Evolutionary conservation across 2,797 vertebrate genomes (phyloP).

Genomic region (Chromobotia macracanthus): DNA sequence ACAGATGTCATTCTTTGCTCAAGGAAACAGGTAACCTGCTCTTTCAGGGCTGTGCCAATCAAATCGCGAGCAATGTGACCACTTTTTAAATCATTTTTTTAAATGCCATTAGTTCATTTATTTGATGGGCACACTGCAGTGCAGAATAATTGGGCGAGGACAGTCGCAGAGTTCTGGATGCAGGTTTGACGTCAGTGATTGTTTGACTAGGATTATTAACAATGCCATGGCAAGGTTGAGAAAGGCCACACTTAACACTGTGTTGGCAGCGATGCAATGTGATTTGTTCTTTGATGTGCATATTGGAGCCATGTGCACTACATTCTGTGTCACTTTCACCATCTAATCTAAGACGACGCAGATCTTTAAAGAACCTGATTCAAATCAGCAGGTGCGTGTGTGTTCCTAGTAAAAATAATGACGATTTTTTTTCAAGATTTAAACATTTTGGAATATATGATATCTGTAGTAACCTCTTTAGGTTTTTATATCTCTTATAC

Average conservation of each 20-base stretch:
- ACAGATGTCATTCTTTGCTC: constrained; percentile 45
- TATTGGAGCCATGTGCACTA: constrained; percentile 1
- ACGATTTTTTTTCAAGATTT: too few relatives aligned
- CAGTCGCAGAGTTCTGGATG: not conserved
- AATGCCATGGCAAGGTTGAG: not conserved
- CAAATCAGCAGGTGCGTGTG: not conserved
- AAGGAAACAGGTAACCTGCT: constrained; percentile 48
- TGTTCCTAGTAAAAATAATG: not conserved
- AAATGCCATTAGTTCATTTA: constrained; percentile 28
- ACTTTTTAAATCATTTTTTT: constrained; percentile 14
- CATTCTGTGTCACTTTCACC: not conserved
- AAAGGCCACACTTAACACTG: constrained; percentile 9
- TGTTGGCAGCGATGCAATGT: constrained; percentile 13
- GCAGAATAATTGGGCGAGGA: not conserved
- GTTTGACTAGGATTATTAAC: constrained; percentile 6
- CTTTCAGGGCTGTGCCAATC: constrained; percentile 45
- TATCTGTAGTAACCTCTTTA: not conserved
- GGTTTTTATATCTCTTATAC: not conserved
- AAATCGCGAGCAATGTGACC: constrained; percentile 38
- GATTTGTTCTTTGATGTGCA: constrained; percentile 3
- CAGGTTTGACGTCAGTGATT: not conserved
- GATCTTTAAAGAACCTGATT: not conserved
- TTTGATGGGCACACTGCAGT: not conserved
- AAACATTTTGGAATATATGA: not conserved
- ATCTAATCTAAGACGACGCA: constrained; percentile 5